Conservation (phyloP, 1,140 invertebrate genomes). For the Aphis gossypii region DNA sequence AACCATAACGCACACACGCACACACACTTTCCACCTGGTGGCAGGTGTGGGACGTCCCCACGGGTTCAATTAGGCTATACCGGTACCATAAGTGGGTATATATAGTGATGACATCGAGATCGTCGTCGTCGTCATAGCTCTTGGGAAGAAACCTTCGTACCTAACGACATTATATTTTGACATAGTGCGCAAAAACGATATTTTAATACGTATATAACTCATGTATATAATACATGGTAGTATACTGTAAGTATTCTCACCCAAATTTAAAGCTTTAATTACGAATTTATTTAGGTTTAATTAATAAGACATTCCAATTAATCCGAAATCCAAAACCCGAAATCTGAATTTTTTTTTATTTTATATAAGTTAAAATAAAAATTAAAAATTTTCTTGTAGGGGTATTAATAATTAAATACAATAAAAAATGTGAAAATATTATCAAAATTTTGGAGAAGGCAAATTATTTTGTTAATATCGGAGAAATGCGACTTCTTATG, state of each 20-base stretch:
- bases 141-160: neutral
- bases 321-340: neutral
- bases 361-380: too few species aligned
- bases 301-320: too few species aligned
- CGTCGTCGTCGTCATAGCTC: neutral
- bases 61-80: conserved; percentile 12
- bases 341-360: too few species aligned
- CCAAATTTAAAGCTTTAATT: neutral
- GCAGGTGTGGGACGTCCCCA: neutral
- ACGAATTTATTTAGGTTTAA: neutral
- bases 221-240: too few species aligned
- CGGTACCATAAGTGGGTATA: neutral
- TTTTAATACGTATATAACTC: neutral
- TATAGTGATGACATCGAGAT: neutral
- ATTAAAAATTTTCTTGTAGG: too few species aligned
- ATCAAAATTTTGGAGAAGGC: too few species aligned
- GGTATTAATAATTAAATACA: too few species aligned
- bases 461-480: too few species aligned
- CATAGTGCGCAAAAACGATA: neutral
- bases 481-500: too few species aligned
- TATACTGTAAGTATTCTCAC: neutral
- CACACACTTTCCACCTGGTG: neutral
- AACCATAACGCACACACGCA: neutral
- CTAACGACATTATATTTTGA: neutral
- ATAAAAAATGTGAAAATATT: too few species aligned